phyloP scores from a whole-genome alignment of 1,140 invertebrate species.

The Caerostris extrusa region DNA sequence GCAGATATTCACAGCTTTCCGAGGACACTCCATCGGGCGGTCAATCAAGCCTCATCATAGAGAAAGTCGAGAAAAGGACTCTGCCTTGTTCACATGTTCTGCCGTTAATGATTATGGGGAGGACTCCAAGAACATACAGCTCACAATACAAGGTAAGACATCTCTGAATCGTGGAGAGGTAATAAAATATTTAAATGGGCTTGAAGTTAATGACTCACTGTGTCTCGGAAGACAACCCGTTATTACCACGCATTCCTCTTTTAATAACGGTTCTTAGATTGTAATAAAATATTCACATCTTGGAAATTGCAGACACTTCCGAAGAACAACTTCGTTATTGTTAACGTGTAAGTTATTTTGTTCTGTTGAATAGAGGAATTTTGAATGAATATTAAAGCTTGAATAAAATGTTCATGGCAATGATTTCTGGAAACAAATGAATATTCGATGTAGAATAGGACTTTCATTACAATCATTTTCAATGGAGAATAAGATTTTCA shows the following conservation, averaged over 20 bases:
- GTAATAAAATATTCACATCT: conserved; percentile 22
- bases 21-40: conserved; percentile 67
- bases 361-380: not conserved
- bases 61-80: conserved; percentile 94
- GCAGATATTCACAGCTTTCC: conserved; percentile 55
- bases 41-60: conserved; percentile 85
- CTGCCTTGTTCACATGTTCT: conserved; percentile 95
- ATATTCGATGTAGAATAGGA: too few species aligned
- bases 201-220: conserved; percentile 29
- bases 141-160: conserved; percentile 93
- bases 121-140: conserved; percentile 96
- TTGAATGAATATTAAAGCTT: not conserved
- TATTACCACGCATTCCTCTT: conserved; percentile 50
- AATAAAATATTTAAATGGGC: conserved; percentile 45
- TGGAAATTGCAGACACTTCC: not conserved
- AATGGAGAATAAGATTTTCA: too few species aligned
- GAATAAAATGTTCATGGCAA: not conserved
- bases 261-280: conserved; percentile 28
- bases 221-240: not conserved
- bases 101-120: conserved; percentile 97
- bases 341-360: not conserved
- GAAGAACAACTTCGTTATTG: conserved; percentile 10
- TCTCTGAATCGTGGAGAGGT: not conserved
- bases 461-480: too few species aligned
- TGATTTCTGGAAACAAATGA: too few species aligned